A percentile compares a stretch with the other conserved stretches of the same genome.
These are phyloP conservation scores for Drusus annulatus DNA, from an alignment of 1,140 invertebrate genomes.

Conservation along the genomic window DNA sequence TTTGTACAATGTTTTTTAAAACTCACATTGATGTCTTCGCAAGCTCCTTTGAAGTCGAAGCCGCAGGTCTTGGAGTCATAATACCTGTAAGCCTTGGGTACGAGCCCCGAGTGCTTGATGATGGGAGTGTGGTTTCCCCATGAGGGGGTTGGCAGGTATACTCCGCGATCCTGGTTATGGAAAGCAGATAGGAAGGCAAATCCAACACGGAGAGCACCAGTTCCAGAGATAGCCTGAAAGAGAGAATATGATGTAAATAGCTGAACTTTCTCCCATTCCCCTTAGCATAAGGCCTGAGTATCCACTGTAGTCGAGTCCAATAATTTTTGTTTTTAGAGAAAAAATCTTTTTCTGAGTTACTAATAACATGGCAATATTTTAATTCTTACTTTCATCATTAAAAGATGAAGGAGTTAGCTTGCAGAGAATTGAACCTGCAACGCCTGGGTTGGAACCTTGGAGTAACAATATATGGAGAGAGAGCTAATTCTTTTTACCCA, in stretches of 20 bases:
- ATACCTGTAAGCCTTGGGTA: slow-evolving; percentile 94
- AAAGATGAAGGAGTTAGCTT: no score
- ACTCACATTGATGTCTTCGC: slow-evolving; percentile 93
- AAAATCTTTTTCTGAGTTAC: no score
- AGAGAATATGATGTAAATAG: slow-evolving; percentile 57
- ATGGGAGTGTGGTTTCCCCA: slow-evolving; percentile 99
- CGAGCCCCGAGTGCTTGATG: slow-evolving; percentile 91
- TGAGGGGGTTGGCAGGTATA: slow-evolving; percentile 95
- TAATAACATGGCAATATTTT: no score
- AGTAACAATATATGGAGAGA: no score
- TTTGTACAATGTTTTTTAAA: not conserved
- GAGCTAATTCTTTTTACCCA: no score
- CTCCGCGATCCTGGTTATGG: slow-evolving; percentile 86
- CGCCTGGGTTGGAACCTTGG: no score
- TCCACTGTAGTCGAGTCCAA: no score
- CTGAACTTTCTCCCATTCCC: no score
- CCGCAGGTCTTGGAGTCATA: slow-evolving; percentile 97
- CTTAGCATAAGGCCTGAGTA: no score
- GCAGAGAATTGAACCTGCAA: no score
- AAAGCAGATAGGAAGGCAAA: slow-evolving; percentile 91
- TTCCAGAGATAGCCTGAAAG: slow-evolving; percentile 95
- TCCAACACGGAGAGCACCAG: slow-evolving; percentile 95
- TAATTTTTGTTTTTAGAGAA: no score
- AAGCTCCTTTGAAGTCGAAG: slow-evolving; percentile 92
- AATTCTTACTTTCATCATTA: no score